Conservation (phyloP, 2,888 invertebrate genomes). For the Encarsia formosa region DNA sequence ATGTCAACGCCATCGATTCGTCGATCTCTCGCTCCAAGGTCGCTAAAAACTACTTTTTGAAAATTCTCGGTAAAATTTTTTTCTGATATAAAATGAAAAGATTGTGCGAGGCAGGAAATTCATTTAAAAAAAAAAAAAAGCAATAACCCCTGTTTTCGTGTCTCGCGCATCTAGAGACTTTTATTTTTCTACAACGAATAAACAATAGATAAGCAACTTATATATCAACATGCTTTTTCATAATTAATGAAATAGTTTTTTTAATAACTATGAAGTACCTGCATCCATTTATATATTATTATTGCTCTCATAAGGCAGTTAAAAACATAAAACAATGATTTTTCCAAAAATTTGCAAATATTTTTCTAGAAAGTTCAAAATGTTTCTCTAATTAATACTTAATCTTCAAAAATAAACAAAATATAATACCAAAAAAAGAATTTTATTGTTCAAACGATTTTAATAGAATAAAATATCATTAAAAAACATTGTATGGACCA, state of each 20-base stretch:
- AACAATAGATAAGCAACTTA: slow-evolving; percentile 24
- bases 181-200: slow-evolving; percentile 30
- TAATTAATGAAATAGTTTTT: slow-evolving; percentile 7
- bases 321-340: too few species aligned
- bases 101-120: slow-evolving; percentile 12
- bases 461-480: too few species aligned
- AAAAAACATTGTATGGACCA: too few species aligned
- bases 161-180: slow-evolving; percentile 24
- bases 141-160: slow-evolving; percentile 25
- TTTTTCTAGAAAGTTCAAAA: too few species aligned
- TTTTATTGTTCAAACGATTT: too few species aligned
- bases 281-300: slow-evolving; percentile 4
- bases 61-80: not conserved
- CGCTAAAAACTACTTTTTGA: not conserved
- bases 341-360: too few species aligned
- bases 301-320: too few species aligned
- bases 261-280: slow-evolving; percentile 12
- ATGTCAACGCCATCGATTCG: slow-evolving; percentile 27
- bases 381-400: too few species aligned
- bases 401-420: too few species aligned
- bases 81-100: slow-evolving; percentile 5
- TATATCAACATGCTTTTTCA: slow-evolving; percentile 13
- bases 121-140: slow-evolving; percentile 8
- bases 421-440: too few species aligned
- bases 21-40: slow-evolving; percentile 19